These are phyloP conservation scores for Spialia ferax DNA, from an alignment of 2,888 invertebrate species.

Conservation along the genomic window DNA sequence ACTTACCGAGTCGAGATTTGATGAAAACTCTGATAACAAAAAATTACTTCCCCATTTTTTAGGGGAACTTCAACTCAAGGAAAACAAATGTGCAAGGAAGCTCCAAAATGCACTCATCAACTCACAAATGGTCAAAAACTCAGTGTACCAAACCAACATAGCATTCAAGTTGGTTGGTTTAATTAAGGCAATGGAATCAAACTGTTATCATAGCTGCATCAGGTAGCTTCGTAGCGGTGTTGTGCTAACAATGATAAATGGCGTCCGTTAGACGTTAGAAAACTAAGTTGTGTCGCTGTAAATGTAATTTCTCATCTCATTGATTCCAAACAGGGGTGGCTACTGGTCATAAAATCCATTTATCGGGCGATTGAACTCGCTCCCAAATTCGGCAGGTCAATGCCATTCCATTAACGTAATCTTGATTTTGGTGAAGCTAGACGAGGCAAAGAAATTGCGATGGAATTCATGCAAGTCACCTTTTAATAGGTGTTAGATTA, in stretches of 20 bases:
- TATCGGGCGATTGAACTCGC: neutral
- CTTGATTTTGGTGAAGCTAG: neutral
- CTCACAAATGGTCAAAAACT: no score
- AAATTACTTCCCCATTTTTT: no score
- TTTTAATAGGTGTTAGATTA: no score
- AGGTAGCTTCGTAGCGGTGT: slow-evolving; percentile 19
- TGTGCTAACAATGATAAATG: slow-evolving; percentile 34
- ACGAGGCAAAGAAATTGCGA: neutral
- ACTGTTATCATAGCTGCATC: slow-evolving; percentile 26
- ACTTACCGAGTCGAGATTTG: no score
- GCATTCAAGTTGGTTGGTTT: no score
- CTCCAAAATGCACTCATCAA: no score
- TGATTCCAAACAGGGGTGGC: neutral
- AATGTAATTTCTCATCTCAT: neutral
- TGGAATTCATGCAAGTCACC: no score
- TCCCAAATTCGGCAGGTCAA: neutral
- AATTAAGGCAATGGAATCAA: slow-evolving; percentile 26
- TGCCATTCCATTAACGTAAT: neutral
- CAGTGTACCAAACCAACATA: no score
- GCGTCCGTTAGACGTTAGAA: slow-evolving; percentile 21
- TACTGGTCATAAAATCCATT: neutral
- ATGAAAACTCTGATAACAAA: no score
- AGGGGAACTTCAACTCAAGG: no score
- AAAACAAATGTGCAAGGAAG: no score
- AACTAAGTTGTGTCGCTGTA: neutral